Conservation (phyloP, 1,140 invertebrate species). For the Globodera ellingtonae region DNA sequence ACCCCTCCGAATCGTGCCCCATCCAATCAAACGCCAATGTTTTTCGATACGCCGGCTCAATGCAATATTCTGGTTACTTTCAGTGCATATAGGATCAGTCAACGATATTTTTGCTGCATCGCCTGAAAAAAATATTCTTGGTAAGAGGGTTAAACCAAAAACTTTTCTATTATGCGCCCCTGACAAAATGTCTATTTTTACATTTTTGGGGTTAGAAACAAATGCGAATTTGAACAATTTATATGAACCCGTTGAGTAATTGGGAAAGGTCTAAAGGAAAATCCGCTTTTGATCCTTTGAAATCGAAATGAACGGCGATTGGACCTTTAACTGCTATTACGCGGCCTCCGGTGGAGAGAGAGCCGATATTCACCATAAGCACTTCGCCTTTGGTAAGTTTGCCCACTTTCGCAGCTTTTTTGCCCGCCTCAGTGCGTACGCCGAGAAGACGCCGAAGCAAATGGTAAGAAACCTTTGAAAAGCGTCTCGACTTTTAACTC, state of each 20-base stretch:
- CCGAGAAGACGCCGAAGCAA: conserved; percentile 89
- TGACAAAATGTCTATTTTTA: too few species aligned
- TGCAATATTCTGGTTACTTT: conserved; percentile 97
- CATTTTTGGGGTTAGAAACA: background rate
- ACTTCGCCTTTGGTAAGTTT: conserved; percentile 86
- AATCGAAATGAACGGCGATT: background rate
- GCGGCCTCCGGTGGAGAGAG: conserved; percentile 92
- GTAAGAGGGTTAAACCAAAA: too few species aligned
- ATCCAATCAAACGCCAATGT: conserved; percentile 97
- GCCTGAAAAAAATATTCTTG: conserved; percentile 61
- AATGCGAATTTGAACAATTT: background rate
- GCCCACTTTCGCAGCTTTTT: conserved; percentile 89
- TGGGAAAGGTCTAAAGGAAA: too few species aligned
- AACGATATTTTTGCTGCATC: conserved; percentile 97
- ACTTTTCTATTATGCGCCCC: too few species aligned
- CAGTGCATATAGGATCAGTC: conserved; percentile 96
- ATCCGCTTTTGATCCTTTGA: too few species aligned
- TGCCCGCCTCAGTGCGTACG: conserved; percentile 96
- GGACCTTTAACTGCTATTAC: conserved; percentile 86
- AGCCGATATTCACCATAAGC: conserved; percentile 96
- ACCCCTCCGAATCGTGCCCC: conserved; percentile 77
- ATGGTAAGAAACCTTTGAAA: conserved; percentile 76
- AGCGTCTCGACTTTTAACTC: too few species aligned
- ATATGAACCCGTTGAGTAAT: too few species aligned
- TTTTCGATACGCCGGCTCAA: conserved; percentile 95